Evolutionary conservation across 2,113 vertebrate species (phyloP), one percentile per base, ranked within the genome.

Genomic region (Anguilla japonica): DNA sequence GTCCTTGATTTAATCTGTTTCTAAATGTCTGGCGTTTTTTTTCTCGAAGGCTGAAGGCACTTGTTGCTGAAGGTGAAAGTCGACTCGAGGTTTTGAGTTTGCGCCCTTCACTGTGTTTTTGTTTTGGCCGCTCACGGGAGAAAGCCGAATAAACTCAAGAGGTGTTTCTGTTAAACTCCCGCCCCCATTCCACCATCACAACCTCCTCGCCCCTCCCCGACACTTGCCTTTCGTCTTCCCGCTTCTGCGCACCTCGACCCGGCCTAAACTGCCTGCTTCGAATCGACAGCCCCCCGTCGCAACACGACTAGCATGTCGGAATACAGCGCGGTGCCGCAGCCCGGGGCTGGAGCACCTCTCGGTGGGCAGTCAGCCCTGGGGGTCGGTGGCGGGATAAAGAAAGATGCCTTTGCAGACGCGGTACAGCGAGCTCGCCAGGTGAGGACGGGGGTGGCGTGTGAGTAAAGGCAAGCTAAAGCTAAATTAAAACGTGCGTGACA

Each of bases 381-480:
- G 22, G 79, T 40, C 41, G 85, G 95, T 63, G 95, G 93, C 79
- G 92, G 93, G 89, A 93, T 95, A 85, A 97, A 97, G 90, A 97
- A 97, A 86, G 97, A 98, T 93, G 97, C 97, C 13, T 98, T 98
- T 90, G 97, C 97, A 3, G 97, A 98, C 89, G 97, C 97, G 0
- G 97, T 98, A 84, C 96, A 97, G 93, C 95, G 97, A 92, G 97
- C 97, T 88, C 94, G 97, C 92, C 97, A 98, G 97, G 97, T 98
- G 89, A 92, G 79, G 26, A 41, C 34, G 88, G 43, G 5, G 53
- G 29, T 34, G 56, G 56, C 20, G 22, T 22, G 40, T 63, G 29
- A 40, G 22, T 67, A 67, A 26, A 13, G 56, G 34, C 34, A 34
- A 50, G 82, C 39, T 9, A 56, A 22, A 80, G 79, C 40, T 80